Evolutionary conservation across 1,140 invertebrate species (phyloP).

Genomic region (Bombus pascuorum): DNA sequence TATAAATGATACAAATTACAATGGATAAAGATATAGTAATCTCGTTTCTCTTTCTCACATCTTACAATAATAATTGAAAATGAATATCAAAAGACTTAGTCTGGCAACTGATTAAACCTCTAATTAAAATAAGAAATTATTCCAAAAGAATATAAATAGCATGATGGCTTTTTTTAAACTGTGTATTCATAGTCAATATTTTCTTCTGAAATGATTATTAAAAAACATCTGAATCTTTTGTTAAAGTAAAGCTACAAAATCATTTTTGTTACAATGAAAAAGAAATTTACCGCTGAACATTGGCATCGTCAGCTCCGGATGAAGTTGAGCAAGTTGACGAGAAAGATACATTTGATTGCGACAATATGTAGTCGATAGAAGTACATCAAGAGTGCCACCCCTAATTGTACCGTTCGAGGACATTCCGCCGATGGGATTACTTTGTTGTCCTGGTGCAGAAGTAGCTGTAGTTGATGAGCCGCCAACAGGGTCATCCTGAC

Average conservation of each 20-base stretch:
- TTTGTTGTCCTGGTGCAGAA: conserved; percentile 65
- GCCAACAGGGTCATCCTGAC: conserved; percentile 84
- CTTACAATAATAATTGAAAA: too few species aligned
- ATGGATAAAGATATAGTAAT: too few species aligned
- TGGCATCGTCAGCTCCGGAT: conserved; percentile 98
- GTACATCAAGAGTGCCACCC: conserved; percentile 90
- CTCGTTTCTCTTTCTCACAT: too few species aligned
- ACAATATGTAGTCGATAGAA: conserved; percentile 94
- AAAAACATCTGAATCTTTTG: background rate
- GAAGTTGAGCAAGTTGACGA: conserved; percentile 94
- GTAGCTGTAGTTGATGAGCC: conserved; percentile 65
- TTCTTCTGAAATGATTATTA: background rate
- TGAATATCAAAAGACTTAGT: too few species aligned
- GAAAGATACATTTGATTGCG: conserved; percentile 96
- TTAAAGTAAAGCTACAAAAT: background rate
- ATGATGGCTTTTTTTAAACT: background rate
- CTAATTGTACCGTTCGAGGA: conserved; percentile 70
- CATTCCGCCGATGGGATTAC: conserved; percentile 59
- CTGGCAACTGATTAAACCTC: background rate
- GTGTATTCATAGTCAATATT: background rate
- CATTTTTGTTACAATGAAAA: background rate
- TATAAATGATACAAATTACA: too few species aligned
- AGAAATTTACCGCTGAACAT: conserved; percentile 95
- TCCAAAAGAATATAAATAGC: background rate
- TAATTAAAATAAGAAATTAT: background rate